Evolutionary conservation across 1,140 invertebrate species (phyloP), one percentile per base, ranked within the genome.

Genomic region (Drosophila ironensis): DNA sequence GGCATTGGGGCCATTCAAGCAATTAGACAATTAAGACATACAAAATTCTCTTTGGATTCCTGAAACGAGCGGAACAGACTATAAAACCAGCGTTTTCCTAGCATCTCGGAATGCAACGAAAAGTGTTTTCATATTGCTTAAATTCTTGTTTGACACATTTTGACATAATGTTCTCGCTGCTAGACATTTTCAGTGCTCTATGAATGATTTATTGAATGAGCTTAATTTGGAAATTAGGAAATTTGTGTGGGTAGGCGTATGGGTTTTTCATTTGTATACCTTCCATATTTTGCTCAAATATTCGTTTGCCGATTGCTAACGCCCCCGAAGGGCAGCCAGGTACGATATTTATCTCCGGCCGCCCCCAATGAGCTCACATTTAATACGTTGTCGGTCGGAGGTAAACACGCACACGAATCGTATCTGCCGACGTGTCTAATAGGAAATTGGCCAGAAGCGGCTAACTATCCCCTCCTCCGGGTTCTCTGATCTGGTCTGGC

Each of bases 391-490:
- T 1, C n/a, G 33, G 33, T 60, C 52, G 37, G 52, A 6, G 56
- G 56, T 60, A 60, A 60, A 60, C 56, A 60, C 59, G 59, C 59
- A 63, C 56, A 63, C 59, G 33, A 63, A 40, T 48, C 33, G 56
- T 63, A 71, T 71, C 44, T 70, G 67, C 54, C 67, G 38, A 68
- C 61, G 45, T 68, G 67, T 60, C 67, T 71, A 71, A 71, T 71
- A 71, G 41, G 67, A 71, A 71, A 71, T 71, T 71, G 66, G 63
- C 47, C 46, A 57, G 44, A 53, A 52, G 47, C 45, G 35, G 35
- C 46, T 54, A 59, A 63, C 60, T 40, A 40, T 63, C 59, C 54
- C 42, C 38, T 59, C 25, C 22, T 28, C 12, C 5, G 20, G 20
- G n/a, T n/a, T n/a, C 24, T 20, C 57, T 45, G 53, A 46, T 59